These are phyloP conservation scores for Bos taurus DNA, from an alignment of 2,113 vertebrate species.

Conservation along the genomic window ARS-UCD2.0 NC_037357.1:103489501-103490000, in stretches of 20 bases:
- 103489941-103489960: not conserved
- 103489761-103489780: not conserved
- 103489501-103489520: not conserved
- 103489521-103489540: not conserved
- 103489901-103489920: not conserved
- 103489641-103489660: not conserved
- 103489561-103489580: not conserved
- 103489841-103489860: not conserved
- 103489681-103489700: not conserved
- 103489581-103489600: not conserved
- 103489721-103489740: not conserved
- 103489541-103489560: not conserved
- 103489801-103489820: not conserved
- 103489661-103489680: not conserved
- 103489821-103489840: not conserved
- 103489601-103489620: not conserved
- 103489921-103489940: conserved; percentile 4
- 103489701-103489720: not conserved
- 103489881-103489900: not conserved
- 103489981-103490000: not conserved
- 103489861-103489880: not conserved
- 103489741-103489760: not conserved
- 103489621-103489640: not conserved
- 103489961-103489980: not conserved
- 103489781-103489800: not conserved